A percentile compares a stretch with the other conserved stretches of the same genome.
Evolutionary conservation across 2,797 vertebrate species (phyloP).

Genomic region (Rhabdomys pumilio): DNA sequence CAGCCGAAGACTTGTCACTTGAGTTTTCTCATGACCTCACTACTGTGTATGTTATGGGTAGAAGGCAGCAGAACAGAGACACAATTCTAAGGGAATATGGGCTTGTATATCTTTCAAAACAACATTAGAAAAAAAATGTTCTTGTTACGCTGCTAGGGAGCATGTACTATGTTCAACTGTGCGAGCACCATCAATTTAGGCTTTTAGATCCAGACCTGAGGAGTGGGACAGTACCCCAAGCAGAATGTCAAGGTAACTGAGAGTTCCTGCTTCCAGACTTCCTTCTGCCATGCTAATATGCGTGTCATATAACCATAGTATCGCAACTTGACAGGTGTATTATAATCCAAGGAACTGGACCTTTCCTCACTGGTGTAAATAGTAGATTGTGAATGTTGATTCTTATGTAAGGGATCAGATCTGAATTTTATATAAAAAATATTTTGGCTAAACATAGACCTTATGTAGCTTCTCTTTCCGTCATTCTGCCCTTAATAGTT

Average conservation of each 20-base stretch:
- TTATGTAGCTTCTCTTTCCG: neutral
- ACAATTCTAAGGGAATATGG: constrained; percentile 54
- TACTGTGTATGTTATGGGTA: neutral
- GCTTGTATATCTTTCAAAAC: constrained; percentile 64
- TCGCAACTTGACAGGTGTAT: neutral
- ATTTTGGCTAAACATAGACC: neutral
- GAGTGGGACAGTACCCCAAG: neutral
- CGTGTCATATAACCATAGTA: neutral
- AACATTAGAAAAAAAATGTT: constrained; percentile 65
- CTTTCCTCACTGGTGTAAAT: neutral
- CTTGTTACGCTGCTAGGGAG: neutral
- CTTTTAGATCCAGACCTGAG: neutral
- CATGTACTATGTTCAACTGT: constrained; percentile 34
- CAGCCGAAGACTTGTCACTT: constrained; percentile 66
- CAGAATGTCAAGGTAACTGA: constrained; percentile 20
- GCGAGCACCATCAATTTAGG: constrained; percentile 9
- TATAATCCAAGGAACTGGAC: neutral
- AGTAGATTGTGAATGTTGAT: neutral
- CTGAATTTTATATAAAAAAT: neutral
- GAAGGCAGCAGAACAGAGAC: constrained; percentile 29
- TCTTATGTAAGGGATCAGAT: neutral
- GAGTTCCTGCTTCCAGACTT: neutral
- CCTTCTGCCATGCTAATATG: neutral
- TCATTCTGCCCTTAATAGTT: neutral
- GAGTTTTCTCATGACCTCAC: constrained; percentile 67